Evolutionary conservation across 2,113 vertebrate genomes (phyloP).

Genomic region (Grammomys dolichurus): DNA sequence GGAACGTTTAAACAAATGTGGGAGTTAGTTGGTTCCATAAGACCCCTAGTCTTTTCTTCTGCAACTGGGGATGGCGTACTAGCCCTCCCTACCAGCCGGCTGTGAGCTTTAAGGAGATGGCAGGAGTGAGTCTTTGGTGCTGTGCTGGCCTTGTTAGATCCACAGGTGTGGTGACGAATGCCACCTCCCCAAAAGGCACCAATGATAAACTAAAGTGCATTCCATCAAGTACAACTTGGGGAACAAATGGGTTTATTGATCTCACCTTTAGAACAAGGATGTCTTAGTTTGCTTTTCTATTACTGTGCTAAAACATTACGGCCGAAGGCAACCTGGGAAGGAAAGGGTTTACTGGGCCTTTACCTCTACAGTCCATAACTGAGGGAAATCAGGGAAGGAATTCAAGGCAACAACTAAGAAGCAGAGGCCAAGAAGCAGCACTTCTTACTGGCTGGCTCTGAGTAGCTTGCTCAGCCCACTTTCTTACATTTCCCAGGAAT

Average conservation of each 20-base stretch:
- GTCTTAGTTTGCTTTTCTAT: not conserved
- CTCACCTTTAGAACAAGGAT: not conserved
- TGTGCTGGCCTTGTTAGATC: too few relatives aligned
- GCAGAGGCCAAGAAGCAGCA: not conserved
- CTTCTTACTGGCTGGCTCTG: not conserved
- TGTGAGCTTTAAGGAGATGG: too few relatives aligned
- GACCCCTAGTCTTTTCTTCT: too few relatives aligned
- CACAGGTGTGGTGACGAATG: too few relatives aligned
- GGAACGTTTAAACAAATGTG: not conserved
- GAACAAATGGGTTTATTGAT: not conserved
- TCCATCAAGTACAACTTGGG: not conserved
- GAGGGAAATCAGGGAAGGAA: not conserved
- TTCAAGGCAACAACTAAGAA: not conserved
- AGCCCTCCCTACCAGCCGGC: too few relatives aligned
- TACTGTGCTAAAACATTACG: not conserved
- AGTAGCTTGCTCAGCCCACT: not conserved
- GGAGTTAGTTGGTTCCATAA: too few relatives aligned
- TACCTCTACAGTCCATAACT: not conserved
- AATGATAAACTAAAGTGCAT: not conserved
- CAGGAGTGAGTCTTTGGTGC: too few relatives aligned
- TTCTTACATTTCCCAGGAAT: not conserved
- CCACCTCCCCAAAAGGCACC: not conserved
- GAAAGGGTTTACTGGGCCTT: not conserved
- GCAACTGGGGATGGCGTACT: too few relatives aligned
- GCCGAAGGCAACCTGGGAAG: not conserved